Evolutionary conservation across 1,140 invertebrate species (phyloP), one percentile per base, ranked within the genome.

Genomic region (Apis florea): DNA sequence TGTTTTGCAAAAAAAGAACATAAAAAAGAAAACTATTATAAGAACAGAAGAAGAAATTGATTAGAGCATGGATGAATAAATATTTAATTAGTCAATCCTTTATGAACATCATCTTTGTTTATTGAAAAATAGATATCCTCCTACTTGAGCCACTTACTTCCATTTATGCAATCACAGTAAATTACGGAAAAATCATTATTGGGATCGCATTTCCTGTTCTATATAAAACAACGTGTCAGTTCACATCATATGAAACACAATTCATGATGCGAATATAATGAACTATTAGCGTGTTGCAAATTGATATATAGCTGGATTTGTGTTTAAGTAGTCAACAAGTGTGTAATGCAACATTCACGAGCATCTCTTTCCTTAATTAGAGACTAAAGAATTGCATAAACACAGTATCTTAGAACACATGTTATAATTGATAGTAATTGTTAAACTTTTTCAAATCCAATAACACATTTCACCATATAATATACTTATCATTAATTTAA

Each of bases 191-290:
- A 26, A 21, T 26, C 59, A 58, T 19, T 64, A 69, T 75, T 68
- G 54, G 47, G 15, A n/a, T 13, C 24, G 47, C 24, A 53, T 81
- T 75, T 80, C 70, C 63, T 68, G 15, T 53, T 56, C 24, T 24
- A 21, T 21, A 19, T 13, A 19, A 74, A 81, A 75, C 64, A n/a
- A 40, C 19, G 26, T 61, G 54, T 68, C 64, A 53, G 61, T n/a
- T 49, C 51, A 15, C n/a, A n/a, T n/a, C n/a, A 1, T 9, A 53
- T 21, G 24, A 61, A 74, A 61, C 40, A n/a, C 73, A 59, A 77
- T 53, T 40, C n/a, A 26, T 73, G 64, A 85, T 61, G 84, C 71
- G 82, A 84, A 80, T 69, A 51, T 80, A 84, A 84, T 80, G 72
- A 85, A 82, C 59, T 61, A 67, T 54, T 53, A 31, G 49, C 67